Conservation (phyloP, 2,113 vertebrate genomes). For the Dolichallabes microphthalmus region DNA sequence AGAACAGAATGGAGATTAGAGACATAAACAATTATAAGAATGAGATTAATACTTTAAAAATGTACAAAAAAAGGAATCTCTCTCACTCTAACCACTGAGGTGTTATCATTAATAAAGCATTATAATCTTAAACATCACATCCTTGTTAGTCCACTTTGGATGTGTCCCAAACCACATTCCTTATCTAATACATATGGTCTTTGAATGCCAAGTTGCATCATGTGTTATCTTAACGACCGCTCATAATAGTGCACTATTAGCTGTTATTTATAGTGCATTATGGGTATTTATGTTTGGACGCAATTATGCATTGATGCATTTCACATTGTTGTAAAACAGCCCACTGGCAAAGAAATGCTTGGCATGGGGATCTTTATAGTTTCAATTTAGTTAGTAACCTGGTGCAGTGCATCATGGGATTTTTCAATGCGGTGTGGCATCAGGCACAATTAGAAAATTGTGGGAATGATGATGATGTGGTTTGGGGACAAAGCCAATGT, state of each 20-base stretch:
- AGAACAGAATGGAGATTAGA: conserved; percentile 64
- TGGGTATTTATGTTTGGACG: background rate
- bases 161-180: conserved; percentile 3
- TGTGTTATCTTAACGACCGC: background rate
- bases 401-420: conserved; percentile 1
- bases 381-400: background rate
- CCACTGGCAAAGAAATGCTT: background rate
- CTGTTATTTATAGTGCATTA: background rate
- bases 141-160: background rate
- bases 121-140: background rate
- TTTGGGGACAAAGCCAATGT: conserved; percentile 10
- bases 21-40: conserved; percentile 48
- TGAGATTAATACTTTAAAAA: conserved; percentile 51
- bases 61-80: background rate
- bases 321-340: background rate
- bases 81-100: background rate
- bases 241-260: background rate
- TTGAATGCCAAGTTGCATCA: background rate
- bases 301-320: background rate
- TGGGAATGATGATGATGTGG: background rate
- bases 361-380: background rate
- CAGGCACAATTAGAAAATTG: background rate
- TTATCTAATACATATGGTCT: background rate
- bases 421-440: background rate
- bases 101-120: conserved; percentile 6